Evolutionary conservation across 2,113 vertebrate species (phyloP), one percentile per base, ranked within the genome.

Genomic region (Pterocles burchelli): DNA sequence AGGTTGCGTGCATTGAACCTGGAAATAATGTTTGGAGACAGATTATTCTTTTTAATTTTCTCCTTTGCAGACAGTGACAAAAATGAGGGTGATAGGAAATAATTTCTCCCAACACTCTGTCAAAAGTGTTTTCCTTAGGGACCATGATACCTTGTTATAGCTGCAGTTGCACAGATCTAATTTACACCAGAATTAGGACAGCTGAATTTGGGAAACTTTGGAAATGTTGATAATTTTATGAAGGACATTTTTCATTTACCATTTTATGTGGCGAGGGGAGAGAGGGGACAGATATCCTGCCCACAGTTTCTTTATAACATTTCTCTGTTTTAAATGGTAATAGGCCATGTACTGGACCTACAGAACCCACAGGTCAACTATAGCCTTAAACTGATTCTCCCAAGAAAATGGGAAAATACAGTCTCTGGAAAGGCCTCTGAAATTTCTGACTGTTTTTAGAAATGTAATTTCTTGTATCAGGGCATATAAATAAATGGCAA

Each of bases 21-120:
- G 48, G 24, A 90, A 91, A 91, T 88, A 93, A 92, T n/a, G 4
- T 81, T 92, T 88, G 41, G 73, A 71, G 79, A 78, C 14, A 76
- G 38, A 83, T 90, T 92, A 90, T 96, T 88, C 1, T 1, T 88
- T 91, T 91, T 90, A 81, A 90, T 94, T 92, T 93, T 85, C 68
- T 90, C 28, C 72, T 90, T 86, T 95, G 26, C 55, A 86, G 75
- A 84, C 79, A 95, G 63, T 80, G 48, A 77, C 51, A 91, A 85
- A 91, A 94, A 79, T 71, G 13, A 94, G 36, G 24, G 7, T 48
- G 48, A 90, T 63, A 74, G 25, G 70, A 80, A 86, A 84, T 55
- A 48, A 63, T 84, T 84, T 86, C 45, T 78, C n/a, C 48, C 52
- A 75, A 57, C 48, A 74, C 24, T 38, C 55, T 93, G 67, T 74